phyloP scores from a whole-genome alignment of 2,797 vertebrate species.

The Gambusia yucatana region DNA sequence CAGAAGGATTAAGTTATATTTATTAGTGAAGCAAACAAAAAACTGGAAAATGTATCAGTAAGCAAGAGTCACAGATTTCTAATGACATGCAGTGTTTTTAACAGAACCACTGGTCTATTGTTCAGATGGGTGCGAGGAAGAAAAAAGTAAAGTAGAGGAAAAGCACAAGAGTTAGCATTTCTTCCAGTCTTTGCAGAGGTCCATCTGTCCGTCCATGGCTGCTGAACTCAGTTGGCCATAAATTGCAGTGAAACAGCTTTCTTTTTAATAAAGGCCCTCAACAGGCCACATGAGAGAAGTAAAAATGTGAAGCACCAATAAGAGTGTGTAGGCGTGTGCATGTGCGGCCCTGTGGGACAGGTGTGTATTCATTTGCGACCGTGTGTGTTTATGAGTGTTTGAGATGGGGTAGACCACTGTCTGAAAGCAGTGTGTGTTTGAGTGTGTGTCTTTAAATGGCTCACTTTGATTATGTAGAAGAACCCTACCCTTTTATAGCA shows the following conservation, averaged over 20 bases:
- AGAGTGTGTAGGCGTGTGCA: constrained; percentile 18
- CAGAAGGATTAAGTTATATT: not conserved
- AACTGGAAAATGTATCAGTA: constrained; percentile 1
- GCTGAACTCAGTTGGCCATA: constrained; percentile 51
- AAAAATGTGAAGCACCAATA: constrained; percentile 46
- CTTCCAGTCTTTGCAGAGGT: constrained; percentile 51
- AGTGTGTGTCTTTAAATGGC: constrained; percentile 29
- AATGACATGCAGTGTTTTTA: not conserved
- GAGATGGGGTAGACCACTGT: not conserved
- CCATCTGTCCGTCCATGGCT: constrained; percentile 15
- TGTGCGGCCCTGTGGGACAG: not conserved
- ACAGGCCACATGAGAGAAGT: constrained; percentile 68
- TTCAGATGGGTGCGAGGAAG: not conserved
- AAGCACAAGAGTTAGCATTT: constrained; percentile 35
- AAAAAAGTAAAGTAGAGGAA: constrained; percentile 7
- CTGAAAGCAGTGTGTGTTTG: not conserved
- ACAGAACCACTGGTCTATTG: not conserved
- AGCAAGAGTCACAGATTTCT: constrained; percentile 22
- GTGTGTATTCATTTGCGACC: constrained; percentile 16
- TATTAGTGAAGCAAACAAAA: not conserved
- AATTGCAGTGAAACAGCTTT: constrained; percentile 70
- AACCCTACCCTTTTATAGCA: constrained; percentile 41
- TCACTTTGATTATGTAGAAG: constrained; percentile 36
- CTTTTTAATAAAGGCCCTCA: constrained; percentile 76
- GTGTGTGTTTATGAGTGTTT: not conserved